Evolutionary conservation across 2,113 vertebrate species (phyloP), one percentile per base, ranked within the genome.

Genomic region (Phocoena phocoena): DNA sequence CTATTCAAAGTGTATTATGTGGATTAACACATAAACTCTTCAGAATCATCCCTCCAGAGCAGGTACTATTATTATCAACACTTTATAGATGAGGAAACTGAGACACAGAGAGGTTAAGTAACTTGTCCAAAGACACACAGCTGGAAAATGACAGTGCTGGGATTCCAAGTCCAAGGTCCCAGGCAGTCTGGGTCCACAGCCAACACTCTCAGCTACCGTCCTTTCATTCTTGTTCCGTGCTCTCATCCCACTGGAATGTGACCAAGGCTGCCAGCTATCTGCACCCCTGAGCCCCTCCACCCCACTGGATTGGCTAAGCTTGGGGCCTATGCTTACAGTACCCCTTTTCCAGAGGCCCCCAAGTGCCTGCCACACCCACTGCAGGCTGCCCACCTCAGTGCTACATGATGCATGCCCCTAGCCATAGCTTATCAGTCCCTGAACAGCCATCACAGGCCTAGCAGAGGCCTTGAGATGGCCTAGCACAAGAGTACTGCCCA

Each of bases 1-100:
- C 44, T 88, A 33, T n/a, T 94, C 28, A 86, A 55, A 92, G 62
- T 93, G 38, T n/a, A 84, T 33, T 67, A 79, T 68, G 26, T 63
- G 71, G 20, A 85, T 44, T 50, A 68, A 87, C 68, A 96, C 18
- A 68, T 36, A 93, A 68, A 83, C n/a, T 58, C 41, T 95, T 91
- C 77, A 94, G 60, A 79, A 84, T n/a, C 33, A 83, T 38, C 8
- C 38, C 50, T 50, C 62, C 33, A 53, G 50, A 91, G 44, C 60
- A 77, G 53, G 36, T 63, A 28, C 53, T 36, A 44, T 50, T 79
- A 80, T 67, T 36, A 80, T 50, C 62, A 73, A 67, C 23, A 91
- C 58, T 36, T 90, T 68, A 63, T 73, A 71, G 70, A 38, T 76
- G 38, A 90, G 38, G 23, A 73, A 65, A 92, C 31, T 4, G 11